These are phyloP conservation scores for Brachionus paranguensis DNA, from an alignment of 1,140 invertebrate genomes.

Conservation along the genomic window DNA sequence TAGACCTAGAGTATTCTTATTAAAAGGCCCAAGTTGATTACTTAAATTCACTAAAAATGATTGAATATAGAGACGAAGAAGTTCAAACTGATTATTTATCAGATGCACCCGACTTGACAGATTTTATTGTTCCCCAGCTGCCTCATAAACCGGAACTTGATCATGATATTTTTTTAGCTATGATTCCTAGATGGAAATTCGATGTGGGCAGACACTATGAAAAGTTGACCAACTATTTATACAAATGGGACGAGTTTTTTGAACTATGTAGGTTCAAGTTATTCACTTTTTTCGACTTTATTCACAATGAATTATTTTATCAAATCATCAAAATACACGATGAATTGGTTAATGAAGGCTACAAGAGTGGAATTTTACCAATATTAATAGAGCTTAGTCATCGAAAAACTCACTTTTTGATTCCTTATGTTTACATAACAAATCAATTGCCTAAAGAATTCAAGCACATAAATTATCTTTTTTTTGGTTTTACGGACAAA, in stretches of 20 bases:
- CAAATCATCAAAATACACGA: not conserved
- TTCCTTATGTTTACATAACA: conserved; percentile 14
- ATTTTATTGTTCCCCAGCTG: not conserved
- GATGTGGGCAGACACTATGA: not conserved
- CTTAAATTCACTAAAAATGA: not conserved
- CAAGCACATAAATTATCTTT: not conserved
- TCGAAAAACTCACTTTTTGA: conserved; percentile 8
- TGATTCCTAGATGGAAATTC: not conserved
- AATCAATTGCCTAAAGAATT: conserved; percentile 21
- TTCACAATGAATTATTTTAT: conserved; percentile 28
- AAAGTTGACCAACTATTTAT: not conserved
- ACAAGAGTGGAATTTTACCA: not conserved
- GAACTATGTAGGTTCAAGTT: not conserved
- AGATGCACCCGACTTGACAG: not conserved
- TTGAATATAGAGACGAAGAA: conserved; percentile 17
- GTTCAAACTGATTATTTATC: not conserved
- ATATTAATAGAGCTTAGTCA: not conserved
- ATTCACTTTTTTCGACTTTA: not conserved
- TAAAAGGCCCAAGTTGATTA: not conserved
- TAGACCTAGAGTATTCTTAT: not conserved
- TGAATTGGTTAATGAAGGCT: not conserved
- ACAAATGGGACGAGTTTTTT: conserved; percentile 31
- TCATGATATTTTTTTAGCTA: not conserved
- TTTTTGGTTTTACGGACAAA: conserved; percentile 4
- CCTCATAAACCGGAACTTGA: not conserved